phyloP scores from a whole-genome alignment of 1,140 invertebrate species.

The Cryptotermes secundus region DNA sequence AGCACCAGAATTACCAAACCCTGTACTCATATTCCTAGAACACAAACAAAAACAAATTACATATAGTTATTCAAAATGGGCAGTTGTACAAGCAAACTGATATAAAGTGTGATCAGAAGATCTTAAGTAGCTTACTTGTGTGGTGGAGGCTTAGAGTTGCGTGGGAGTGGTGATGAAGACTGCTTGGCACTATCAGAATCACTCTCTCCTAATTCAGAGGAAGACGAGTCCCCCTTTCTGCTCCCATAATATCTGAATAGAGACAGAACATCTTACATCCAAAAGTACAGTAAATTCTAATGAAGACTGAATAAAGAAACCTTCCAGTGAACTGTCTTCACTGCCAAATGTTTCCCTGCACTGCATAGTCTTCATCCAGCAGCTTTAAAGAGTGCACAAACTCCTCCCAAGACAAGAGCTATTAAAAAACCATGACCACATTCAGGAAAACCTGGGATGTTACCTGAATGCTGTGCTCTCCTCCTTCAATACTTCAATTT shows the following conservation, averaged over 20 bases:
- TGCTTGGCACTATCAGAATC: conserved; percentile 42
- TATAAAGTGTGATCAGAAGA: not conserved
- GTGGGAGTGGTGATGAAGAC: not conserved
- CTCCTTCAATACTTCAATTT: too few relatives aligned
- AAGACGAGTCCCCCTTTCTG: conserved; percentile 53
- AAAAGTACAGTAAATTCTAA: conserved; percentile 34
- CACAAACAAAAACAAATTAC: conserved; percentile 40
- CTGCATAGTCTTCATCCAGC: too few relatives aligned
- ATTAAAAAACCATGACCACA: too few relatives aligned
- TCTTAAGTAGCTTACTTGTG: conserved; percentile 28
- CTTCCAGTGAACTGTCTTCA: too few relatives aligned
- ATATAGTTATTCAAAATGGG: not conserved
- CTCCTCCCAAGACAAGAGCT: too few relatives aligned
- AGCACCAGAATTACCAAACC: conserved; percentile 70
- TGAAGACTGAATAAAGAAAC: too few relatives aligned
- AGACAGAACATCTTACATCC: not conserved
- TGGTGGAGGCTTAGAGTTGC: conserved; percentile 28
- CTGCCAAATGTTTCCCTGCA: too few relatives aligned
- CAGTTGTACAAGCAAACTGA: conserved; percentile 7
- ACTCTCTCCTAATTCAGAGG: conserved; percentile 44
- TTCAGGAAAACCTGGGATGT: too few relatives aligned
- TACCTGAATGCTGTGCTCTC: too few relatives aligned
- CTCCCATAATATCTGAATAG: conserved; percentile 65
- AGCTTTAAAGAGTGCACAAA: too few relatives aligned
- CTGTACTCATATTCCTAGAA: conserved; percentile 44